phyloP scores from a whole-genome alignment of 2,888 invertebrate genomes.

The Phrixothrix hirtus region DNA sequence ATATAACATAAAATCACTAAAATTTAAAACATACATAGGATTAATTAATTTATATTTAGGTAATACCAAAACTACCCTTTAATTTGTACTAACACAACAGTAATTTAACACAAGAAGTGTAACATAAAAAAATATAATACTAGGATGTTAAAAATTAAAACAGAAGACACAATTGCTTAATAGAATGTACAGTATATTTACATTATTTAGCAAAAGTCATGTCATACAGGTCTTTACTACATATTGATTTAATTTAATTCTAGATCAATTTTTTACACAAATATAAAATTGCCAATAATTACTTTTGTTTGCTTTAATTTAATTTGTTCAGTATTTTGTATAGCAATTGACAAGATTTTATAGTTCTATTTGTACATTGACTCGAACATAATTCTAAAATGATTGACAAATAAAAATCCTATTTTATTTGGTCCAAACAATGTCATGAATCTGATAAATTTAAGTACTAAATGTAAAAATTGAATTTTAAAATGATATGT shows the following conservation, averaged over 20 bases:
- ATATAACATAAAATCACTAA: constrained; percentile 45
- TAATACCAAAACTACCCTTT: constrained; percentile 49
- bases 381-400: constrained; percentile 12
- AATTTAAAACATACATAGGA: constrained; percentile 46
- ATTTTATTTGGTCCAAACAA: constrained; percentile 25
- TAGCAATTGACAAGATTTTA: constrained; percentile 25
- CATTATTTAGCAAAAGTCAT: constrained; percentile 54
- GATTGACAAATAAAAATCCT: constrained; percentile 16
- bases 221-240: constrained; percentile 45
- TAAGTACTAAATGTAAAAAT: constrained; percentile 25
- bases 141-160: constrained; percentile 40
- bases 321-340: constrained; percentile 36
- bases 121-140: constrained; percentile 45
- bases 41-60: constrained; percentile 47
- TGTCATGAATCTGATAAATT: constrained; percentile 17
- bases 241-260: constrained; percentile 49
- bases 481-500: constrained; percentile 44
- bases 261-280: constrained; percentile 45
- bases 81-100: constrained; percentile 51
- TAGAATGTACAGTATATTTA: constrained; percentile 56
- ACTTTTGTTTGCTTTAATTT: constrained; percentile 22
- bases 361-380: constrained; percentile 6
- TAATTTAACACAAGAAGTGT: constrained; percentile 40
- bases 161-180: constrained; percentile 52
- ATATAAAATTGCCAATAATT: constrained; percentile 54